Evolutionary conservation across 2,888 invertebrate species (phyloP), one percentile per base, ranked within the genome.

Genomic region (Napeogenes inachia): DNA sequence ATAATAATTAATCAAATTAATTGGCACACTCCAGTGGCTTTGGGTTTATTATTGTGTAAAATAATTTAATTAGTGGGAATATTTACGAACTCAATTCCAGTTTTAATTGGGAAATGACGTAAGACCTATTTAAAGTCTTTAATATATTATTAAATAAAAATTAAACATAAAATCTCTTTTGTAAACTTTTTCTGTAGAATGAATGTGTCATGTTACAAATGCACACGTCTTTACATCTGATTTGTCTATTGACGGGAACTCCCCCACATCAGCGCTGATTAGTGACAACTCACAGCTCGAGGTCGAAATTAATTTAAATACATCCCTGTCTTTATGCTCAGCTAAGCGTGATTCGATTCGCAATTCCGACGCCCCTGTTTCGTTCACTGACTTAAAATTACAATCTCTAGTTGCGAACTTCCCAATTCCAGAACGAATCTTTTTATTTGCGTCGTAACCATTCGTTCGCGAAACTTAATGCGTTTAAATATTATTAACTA

Each of bases 251-350:
- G 63, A 54, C 60, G 62, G 53, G 32, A 42, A 47, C n/a, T 45
- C 61, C 50, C 62, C 62, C 61, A 63, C 68, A 68, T 67, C 66
- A 61, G 62, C 59, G 68, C 70, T 74, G 71, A 74, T 74, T 72
- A 71, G 71, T 68, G 63, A 65, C 68, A 59, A 71, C 70, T 70
- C 69, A 66, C 68, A 68, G 62, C 67, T 67, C 59, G 61, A 63
- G 66, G 73, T 73, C 69, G 73, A 84, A 87, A 87, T 87, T 87
- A 85, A 86, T 86, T 87, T 83, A 84, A 84, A 85, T 83, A 83
- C 84, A 82, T 84, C 82, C 80, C 85, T 84, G 86, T 84, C 82
- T 87, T 84, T 84, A 79, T 79, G 72, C 85, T 84, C 74, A 69
- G 77, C 73, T 76, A 76, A 83, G 82, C 82, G 78, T 77, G 76